Conservation (phyloP, 2,113 vertebrate species). For the Mus pahari region DNA sequence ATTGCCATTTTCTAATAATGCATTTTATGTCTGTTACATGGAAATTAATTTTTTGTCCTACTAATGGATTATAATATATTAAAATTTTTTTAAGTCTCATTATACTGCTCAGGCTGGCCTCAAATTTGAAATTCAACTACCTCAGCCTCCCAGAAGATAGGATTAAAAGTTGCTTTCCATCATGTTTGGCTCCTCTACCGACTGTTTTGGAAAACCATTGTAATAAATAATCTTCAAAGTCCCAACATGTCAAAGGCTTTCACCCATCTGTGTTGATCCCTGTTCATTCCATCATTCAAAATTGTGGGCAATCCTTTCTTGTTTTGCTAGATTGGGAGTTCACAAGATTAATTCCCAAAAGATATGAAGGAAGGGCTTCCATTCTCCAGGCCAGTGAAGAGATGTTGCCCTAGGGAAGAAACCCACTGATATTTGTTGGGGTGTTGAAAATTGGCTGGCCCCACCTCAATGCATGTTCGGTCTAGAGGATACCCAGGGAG, state of each 20-base stretch:
- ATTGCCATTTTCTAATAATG: constrained; percentile 13
- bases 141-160: not conserved
- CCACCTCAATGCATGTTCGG: not conserved
- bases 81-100: not conserved
- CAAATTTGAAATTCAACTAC: not conserved
- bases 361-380: not conserved
- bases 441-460: not conserved
- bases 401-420: not conserved
- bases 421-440: not conserved
- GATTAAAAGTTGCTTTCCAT: not conserved
- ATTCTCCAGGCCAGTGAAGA: not conserved
- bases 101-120: not conserved
- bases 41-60: constrained; percentile 35
- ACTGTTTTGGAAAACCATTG: constrained; percentile 31
- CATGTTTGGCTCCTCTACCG: not conserved
- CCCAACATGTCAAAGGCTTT: not conserved
- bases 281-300: constrained; percentile 29
- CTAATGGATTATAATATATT: not conserved
- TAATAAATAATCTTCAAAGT: not conserved
- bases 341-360: not conserved
- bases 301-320: not conserved
- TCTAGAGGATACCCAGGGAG: not conserved
- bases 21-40: constrained; percentile 9
- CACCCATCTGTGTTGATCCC: constrained; percentile 14
- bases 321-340: constrained; percentile 21